phyloP scores from a whole-genome alignment of 2,113 vertebrate species.

The Cryptotis parvus region DNA sequence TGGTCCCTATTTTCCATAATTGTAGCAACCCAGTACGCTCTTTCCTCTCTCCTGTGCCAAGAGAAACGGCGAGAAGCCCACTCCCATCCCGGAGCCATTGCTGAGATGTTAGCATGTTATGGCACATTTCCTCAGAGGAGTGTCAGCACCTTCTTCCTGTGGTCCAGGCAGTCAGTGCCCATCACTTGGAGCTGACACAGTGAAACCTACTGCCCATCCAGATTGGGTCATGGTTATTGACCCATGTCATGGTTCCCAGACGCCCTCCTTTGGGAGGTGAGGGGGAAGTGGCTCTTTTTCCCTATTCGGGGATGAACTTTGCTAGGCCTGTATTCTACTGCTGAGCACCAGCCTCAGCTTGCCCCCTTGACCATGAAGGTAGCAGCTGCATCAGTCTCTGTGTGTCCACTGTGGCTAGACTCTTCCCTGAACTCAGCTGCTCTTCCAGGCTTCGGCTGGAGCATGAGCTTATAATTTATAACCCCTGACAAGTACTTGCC shows the following conservation, averaged over 20 bases:
- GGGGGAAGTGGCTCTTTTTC: no score
- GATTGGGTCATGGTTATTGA: no score
- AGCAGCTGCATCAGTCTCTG: neutral
- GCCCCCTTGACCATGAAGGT: neutral
- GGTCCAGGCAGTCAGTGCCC: neutral
- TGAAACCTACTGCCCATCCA: neutral
- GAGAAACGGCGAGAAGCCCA: neutral
- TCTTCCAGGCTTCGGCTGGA: neutral
- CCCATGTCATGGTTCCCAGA: no score
- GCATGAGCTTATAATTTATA: neutral
- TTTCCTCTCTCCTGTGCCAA: neutral
- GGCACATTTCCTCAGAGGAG: neutral
- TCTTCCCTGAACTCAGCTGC: neutral
- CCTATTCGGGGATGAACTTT: no score
- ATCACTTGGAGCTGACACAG: neutral
- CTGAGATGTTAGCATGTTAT: neutral
- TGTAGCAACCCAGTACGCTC: neutral
- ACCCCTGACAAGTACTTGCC: neutral
- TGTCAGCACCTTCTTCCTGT: neutral
- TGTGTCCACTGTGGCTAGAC: neutral
- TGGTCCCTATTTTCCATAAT: neutral
- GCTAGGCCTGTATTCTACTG: no score
- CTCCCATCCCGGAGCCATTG: neutral
- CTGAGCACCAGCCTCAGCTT: no score
- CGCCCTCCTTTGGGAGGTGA: neutral